These are phyloP conservation scores for Lydus trimaculatus DNA, from an alignment of 2,888 invertebrate genomes.

Conservation along the genomic window DNA sequence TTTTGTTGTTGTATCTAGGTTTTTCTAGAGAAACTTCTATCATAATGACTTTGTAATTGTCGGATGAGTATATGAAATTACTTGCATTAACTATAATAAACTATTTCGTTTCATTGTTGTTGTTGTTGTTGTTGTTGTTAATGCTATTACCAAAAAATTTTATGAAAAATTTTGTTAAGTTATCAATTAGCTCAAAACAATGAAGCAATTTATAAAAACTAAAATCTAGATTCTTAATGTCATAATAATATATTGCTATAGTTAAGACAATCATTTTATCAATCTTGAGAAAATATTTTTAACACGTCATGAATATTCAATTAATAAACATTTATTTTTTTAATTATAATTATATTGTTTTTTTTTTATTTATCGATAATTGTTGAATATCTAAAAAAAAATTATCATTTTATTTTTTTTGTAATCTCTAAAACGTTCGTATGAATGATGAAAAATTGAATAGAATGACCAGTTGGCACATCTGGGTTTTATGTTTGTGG, in stretches of 20 bases:
- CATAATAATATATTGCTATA: background rate
- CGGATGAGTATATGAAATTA: constrained; percentile 26
- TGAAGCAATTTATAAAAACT: constrained; percentile 13
- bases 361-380: background rate
- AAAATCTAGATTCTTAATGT: constrained; percentile 10
- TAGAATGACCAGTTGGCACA: constrained; percentile 27
- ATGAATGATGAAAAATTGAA: constrained; percentile 25
- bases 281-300: background rate
- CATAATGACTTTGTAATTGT: constrained; percentile 25
- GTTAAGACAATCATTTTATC: background rate
- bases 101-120: constrained; percentile 16
- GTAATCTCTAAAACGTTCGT: background rate
- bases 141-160: constrained; percentile 7
- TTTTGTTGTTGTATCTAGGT: constrained; percentile 6
- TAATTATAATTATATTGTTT: background rate
- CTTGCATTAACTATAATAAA: constrained; percentile 26
- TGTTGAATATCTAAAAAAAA: background rate
- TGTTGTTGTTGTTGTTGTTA: background rate
- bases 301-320: background rate
- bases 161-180: constrained; percentile 6
- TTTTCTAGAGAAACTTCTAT: constrained; percentile 8
- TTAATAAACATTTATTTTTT: background rate
- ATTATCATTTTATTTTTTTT: background rate
- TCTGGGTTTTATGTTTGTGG: constrained; percentile 24
- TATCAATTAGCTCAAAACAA: background rate